Evolutionary conservation across 2,113 vertebrate species (phyloP).

Genomic region (Agelaius tricolor): DNA sequence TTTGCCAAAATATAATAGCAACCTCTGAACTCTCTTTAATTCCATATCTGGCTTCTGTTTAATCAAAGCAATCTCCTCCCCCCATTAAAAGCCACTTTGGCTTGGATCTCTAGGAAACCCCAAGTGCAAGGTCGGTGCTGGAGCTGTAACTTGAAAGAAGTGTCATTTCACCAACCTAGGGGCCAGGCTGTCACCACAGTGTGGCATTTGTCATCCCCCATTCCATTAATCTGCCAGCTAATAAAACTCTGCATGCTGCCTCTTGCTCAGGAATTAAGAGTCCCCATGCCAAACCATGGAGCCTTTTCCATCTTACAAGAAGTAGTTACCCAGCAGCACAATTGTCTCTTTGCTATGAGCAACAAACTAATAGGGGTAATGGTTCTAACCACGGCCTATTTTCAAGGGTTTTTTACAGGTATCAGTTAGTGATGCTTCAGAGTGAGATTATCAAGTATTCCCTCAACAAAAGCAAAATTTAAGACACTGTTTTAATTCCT

Average conservation of each 20-base stretch:
- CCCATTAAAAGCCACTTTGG: conserved; percentile 59
- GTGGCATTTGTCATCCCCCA: background rate
- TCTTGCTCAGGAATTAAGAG: background rate
- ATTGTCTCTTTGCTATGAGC: background rate
- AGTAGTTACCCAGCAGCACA: background rate
- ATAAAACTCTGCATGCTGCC: background rate
- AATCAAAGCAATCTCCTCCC: conserved; percentile 54
- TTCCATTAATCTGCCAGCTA: conserved; percentile 39
- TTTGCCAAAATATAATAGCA: conserved; percentile 44
- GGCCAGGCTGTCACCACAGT: background rate
- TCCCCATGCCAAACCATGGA: background rate
- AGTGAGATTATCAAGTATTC: background rate
- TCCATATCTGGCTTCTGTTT: conserved; percentile 54
- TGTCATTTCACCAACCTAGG: background rate
- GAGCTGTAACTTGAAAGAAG: conserved; percentile 31
- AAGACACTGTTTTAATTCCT: background rate
- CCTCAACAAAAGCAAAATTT: background rate
- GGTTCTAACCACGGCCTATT: background rate
- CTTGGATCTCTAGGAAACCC: conserved; percentile 30
- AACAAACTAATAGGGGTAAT: background rate
- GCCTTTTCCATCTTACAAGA: background rate
- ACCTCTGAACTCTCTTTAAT: conserved; percentile 43
- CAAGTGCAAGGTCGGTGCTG: background rate
- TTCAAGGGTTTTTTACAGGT: background rate
- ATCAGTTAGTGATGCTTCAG: background rate